phyloP scores from a whole-genome alignment of 2,797 vertebrate species.

The Furcifer pardalis region DNA sequence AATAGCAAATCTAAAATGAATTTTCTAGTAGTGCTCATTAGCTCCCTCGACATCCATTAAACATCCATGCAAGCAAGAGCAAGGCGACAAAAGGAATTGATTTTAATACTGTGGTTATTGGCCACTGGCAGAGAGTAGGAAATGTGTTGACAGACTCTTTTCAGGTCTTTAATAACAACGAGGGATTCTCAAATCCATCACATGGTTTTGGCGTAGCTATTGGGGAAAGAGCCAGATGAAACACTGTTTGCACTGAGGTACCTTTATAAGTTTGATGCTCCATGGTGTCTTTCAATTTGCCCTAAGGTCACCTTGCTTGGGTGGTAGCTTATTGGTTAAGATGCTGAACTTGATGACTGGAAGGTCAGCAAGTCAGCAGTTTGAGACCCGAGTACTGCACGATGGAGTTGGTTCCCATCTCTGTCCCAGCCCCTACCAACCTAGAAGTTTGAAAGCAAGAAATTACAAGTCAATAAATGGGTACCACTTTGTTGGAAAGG shows the following conservation, averaged over 20 bases:
- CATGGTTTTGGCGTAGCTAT: slow-evolving; percentile 36
- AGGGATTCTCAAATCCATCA: slow-evolving; percentile 66
- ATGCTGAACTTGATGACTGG: no score
- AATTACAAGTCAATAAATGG: no score
- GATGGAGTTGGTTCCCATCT: no score
- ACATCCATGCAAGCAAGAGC: slow-evolving; percentile 80
- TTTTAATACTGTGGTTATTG: slow-evolving; percentile 80
- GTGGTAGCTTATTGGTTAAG: no score
- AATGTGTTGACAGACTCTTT: slow-evolving; percentile 76
- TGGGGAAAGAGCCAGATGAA: not conserved
- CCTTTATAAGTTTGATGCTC: not conserved
- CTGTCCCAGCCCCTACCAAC: no score
- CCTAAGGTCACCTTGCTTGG: not conserved
- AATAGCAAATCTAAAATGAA: slow-evolving; percentile 87
- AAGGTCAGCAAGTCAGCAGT: no score
- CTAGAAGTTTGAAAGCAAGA: no score
- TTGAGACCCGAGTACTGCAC: no score
- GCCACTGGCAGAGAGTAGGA: slow-evolving; percentile 63
- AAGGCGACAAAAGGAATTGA: slow-evolving; percentile 83
- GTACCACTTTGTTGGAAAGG: no score
- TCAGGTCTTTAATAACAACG: slow-evolving; percentile 48
- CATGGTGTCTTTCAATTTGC: no score
- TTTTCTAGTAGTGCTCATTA: slow-evolving; percentile 85
- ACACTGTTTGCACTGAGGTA: not conserved
- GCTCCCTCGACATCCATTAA: slow-evolving; percentile 86